phyloP scores from a whole-genome alignment of 2,113 vertebrate genomes.

The Copsychus sechellarum region DNA sequence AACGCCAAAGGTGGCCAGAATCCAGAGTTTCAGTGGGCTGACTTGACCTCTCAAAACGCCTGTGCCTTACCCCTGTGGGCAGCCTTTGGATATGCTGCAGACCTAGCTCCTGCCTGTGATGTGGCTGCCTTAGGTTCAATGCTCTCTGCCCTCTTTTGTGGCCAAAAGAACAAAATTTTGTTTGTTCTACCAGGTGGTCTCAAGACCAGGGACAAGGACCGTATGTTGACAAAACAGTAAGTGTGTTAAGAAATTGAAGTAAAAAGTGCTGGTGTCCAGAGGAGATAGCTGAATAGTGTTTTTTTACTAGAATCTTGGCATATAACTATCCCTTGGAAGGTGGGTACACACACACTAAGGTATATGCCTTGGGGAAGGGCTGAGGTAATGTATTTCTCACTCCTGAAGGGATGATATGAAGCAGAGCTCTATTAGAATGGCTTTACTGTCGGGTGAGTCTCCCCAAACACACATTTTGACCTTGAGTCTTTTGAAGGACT shows the following conservation, averaged over 20 bases:
- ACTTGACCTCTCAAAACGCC: background rate
- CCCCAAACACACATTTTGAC: background rate
- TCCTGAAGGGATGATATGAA: background rate
- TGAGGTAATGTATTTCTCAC: background rate
- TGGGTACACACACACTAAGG: background rate
- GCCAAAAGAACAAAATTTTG: background rate
- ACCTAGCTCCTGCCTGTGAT: background rate
- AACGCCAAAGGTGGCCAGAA: background rate
- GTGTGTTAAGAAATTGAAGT: background rate
- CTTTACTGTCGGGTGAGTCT: background rate
- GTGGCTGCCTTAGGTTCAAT: background rate
- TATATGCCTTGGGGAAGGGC: background rate
- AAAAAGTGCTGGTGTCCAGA: background rate
- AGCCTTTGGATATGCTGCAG: background rate
- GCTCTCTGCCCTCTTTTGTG: background rate
- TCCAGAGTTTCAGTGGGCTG: background rate
- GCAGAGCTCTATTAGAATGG: background rate
- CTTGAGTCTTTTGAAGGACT: background rate
- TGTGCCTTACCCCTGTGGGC: background rate
- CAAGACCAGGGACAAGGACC: background rate
- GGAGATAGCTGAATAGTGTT: background rate
- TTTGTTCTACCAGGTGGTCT: background rate
- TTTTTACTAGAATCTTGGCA: background rate
- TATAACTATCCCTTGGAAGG: background rate
- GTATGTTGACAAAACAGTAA: background rate